Conservation (phyloP, 2,888 invertebrate genomes). For the Ormyrus thymus region DNA sequence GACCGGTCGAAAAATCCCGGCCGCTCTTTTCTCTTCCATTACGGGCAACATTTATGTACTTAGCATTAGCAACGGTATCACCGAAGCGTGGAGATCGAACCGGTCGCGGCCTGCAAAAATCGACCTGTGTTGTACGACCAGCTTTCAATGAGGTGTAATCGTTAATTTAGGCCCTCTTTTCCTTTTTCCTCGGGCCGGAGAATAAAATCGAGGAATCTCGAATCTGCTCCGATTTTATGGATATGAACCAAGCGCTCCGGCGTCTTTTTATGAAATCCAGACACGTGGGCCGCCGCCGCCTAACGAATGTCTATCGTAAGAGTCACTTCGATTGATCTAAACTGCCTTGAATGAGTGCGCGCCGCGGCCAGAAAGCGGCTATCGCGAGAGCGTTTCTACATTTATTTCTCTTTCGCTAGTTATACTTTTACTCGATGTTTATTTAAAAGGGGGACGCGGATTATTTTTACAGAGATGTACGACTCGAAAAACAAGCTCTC, state of each 20-base stretch:
- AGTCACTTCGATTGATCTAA: constrained; percentile 11
- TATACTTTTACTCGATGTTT: too few species aligned
- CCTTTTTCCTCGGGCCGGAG: neutral
- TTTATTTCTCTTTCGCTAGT: too few species aligned
- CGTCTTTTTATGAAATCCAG: constrained; percentile 2
- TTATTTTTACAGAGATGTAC: too few species aligned
- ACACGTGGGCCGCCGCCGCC: neutral
- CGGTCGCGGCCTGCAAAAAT: neutral
- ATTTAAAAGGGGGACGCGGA: too few species aligned
- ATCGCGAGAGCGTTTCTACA: neutral
- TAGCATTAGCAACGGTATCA: constrained; percentile 3
- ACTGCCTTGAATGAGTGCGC: constrained; percentile 9
- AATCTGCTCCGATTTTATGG: constrained; percentile 14
- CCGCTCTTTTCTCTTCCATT: neutral
- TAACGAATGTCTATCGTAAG: neutral
- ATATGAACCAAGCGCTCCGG: neutral
- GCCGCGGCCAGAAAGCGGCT: neutral
- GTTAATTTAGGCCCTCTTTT: neutral
- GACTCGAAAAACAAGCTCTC: too few species aligned
- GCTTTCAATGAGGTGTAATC: neutral
- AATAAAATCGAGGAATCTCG: neutral
- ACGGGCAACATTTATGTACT: neutral
- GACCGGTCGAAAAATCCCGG: neutral
- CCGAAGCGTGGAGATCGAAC: constrained; percentile 10
- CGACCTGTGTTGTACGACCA: neutral